Base-by-base conservation (phyloP, 2,888 invertebrate species). In the Erynnis tages region DNA sequence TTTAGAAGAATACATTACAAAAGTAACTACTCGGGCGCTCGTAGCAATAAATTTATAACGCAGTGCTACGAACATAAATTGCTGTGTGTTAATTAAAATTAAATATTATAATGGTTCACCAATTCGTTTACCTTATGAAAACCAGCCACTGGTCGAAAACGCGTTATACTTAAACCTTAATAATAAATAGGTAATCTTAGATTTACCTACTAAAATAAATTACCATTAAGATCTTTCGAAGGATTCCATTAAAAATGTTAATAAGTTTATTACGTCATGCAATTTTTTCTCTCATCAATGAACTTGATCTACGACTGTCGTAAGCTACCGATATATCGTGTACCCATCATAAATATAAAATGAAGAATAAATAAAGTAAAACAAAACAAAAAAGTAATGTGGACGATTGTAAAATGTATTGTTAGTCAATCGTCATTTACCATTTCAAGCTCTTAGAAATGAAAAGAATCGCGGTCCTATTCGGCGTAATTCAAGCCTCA, bases 31-130 rank as follows among this genome's bases (percentile, higher is more conserved):
- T 69, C 72, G 71, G 67, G 71, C 77, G 79, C 25, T 2, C 14
- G 25, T 17, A 16, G 21, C 19, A 34, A 41, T 25, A 81, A 76
- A 73, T 77, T 76, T 78, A 81, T 37, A 6, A 21, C 71, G 75
- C 66, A 66, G 68, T 69, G 7, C 29, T 34, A 16, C 4, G 34
- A 43, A 17, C 71, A 79, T 81, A 81, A 76, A 80, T 81, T 71
- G 79, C 76, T 74, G 72, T 77, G 75, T 73, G 79, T 82, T 80
- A 79, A 83, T 83, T 82, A 80, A 82, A 79, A 83, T 83, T 82
- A 80, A 82, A 80, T 75, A 72, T 45, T 47, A 53, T 81, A 78
- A 82, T 81, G 79, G 78, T 69, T 67, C 66, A 75, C 70, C 66
- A 73, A 81, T 82, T 71, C 76, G 70, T 77, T 75, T 71, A 68